Conservation (phyloP, 2,888 invertebrate genomes). For the Cerastoderma edule region DNA sequence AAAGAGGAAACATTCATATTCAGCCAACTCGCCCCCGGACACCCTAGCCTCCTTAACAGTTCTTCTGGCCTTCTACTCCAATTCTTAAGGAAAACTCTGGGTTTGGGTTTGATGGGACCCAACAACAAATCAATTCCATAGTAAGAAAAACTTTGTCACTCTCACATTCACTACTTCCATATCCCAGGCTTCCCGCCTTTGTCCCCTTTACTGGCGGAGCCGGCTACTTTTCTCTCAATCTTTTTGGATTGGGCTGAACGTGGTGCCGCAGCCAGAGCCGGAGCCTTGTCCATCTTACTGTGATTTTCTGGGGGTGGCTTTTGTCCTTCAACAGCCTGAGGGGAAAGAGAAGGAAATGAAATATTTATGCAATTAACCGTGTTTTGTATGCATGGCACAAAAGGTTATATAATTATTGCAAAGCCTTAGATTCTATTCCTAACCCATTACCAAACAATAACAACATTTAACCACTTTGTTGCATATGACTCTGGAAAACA, state of each 20-base stretch:
- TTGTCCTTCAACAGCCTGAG: constrained; percentile 19
- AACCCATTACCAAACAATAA: too few relatives aligned
- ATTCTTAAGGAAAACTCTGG: neutral
- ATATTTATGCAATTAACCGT: neutral
- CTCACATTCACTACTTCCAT: constrained; percentile 39
- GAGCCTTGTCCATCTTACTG: too few relatives aligned
- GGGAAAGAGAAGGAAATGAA: neutral
- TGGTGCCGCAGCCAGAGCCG: too few relatives aligned
- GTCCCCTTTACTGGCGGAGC: constrained; percentile 32
- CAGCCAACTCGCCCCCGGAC: neutral
- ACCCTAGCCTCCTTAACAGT: neutral
- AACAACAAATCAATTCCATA: too few relatives aligned
- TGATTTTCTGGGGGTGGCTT: constrained; percentile 16
- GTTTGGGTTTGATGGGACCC: too few relatives aligned
- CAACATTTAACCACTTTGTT: neutral
- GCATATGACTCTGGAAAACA: neutral
- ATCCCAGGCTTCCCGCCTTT: constrained; percentile 42
- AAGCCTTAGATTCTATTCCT: too few relatives aligned
- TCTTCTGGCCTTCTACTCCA: neutral
- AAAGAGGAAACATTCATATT: neutral
- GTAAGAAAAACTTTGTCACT: neutral
- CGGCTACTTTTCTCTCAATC: constrained; percentile 56
- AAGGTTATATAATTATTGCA: too few relatives aligned
- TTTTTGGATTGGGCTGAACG: constrained; percentile 36
- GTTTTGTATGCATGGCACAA: neutral